Conservation (phyloP, 2,113 vertebrate genomes). For the Megaceryle maxima region DNA sequence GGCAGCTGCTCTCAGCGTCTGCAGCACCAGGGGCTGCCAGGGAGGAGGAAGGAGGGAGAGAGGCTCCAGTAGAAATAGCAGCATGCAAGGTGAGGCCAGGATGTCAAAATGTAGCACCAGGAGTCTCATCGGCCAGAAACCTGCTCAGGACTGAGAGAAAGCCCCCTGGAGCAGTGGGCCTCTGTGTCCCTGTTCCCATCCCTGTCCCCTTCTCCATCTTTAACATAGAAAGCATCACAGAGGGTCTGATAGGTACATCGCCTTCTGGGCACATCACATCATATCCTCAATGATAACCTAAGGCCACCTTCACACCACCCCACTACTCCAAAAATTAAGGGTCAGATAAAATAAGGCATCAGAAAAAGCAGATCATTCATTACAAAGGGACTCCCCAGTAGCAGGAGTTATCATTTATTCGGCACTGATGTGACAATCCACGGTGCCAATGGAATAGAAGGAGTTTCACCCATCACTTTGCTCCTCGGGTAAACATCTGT, state of each 20-base stretch:
- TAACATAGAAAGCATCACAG: background rate
- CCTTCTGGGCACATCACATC: background rate
- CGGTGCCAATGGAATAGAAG: rapidly evolving
- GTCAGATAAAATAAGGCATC: rapidly evolving
- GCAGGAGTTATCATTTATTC: background rate
- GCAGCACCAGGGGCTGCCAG: background rate
- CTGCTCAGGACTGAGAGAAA: rapidly evolving
- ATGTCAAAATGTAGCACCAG: rapidly evolving
- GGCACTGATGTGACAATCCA: rapidly evolving
- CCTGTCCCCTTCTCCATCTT: background rate
- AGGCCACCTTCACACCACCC: background rate
- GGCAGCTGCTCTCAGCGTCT: background rate
- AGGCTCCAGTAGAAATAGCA: background rate
- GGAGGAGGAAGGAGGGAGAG: background rate
- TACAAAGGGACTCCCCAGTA: background rate
- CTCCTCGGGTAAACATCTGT: background rate
- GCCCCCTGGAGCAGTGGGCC: rapidly evolving
- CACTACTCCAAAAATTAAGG: background rate
- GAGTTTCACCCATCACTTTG: background rate
- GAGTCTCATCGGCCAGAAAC: background rate
- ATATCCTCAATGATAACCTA: background rate
- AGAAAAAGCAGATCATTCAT: rapidly evolving
- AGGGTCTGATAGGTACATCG: background rate
- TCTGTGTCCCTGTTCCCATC: background rate
- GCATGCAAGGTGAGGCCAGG: rapidly evolving